These are phyloP conservation scores for Catocala nupta DNA, from an alignment of 2,888 invertebrate species.

Conservation along the genomic window DNA sequence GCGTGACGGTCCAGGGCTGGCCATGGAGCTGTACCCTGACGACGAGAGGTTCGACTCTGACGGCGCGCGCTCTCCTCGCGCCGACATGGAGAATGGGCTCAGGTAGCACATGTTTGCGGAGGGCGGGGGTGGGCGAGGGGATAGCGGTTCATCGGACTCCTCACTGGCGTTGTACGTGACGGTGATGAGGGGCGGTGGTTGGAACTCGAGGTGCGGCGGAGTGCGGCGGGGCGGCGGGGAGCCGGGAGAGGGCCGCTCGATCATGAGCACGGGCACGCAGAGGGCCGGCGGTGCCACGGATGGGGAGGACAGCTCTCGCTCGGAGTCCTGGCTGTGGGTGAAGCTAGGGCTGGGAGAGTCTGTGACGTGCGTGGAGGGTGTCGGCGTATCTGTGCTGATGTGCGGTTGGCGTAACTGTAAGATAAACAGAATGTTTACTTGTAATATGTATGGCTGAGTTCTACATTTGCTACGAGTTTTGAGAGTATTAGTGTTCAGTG, in stretches of 20 bases:
- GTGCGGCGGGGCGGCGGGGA: slow-evolving; percentile 88
- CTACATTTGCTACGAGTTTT: not conserved
- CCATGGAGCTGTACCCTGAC: slow-evolving; percentile 95
- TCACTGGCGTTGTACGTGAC: slow-evolving; percentile 93
- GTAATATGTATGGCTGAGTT: not conserved
- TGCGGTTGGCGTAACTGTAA: slow-evolving; percentile 87
- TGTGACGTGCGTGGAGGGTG: slow-evolving; percentile 80
- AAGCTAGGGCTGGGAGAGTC: slow-evolving; percentile 82
- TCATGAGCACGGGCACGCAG: slow-evolving; percentile 89
- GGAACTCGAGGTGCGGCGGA: slow-evolving; percentile 90
- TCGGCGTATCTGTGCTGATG: slow-evolving; percentile 77
- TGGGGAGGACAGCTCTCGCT: slow-evolving; percentile 78
- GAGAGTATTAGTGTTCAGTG: slow-evolving; percentile 12
- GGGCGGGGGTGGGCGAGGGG: slow-evolving; percentile 87
- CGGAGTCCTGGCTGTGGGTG: slow-evolving; percentile 82
- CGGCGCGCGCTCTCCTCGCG: slow-evolving; percentile 91
- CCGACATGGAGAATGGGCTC: slow-evolving; percentile 92
- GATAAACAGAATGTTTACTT: slow-evolving; percentile 23
- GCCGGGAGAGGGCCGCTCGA: slow-evolving; percentile 91
- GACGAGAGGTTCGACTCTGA: slow-evolving; percentile 95
- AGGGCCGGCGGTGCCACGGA: slow-evolving; percentile 83
- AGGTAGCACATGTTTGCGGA: slow-evolving; percentile 90
- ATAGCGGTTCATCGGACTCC: slow-evolving; percentile 92
- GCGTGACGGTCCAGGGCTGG: slow-evolving; percentile 93
- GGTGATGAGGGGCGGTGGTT: slow-evolving; percentile 90